These are phyloP conservation scores for Calephelis virginiensis DNA, from an alignment of 1,140 invertebrate species.

Conservation along the genomic window DNA sequence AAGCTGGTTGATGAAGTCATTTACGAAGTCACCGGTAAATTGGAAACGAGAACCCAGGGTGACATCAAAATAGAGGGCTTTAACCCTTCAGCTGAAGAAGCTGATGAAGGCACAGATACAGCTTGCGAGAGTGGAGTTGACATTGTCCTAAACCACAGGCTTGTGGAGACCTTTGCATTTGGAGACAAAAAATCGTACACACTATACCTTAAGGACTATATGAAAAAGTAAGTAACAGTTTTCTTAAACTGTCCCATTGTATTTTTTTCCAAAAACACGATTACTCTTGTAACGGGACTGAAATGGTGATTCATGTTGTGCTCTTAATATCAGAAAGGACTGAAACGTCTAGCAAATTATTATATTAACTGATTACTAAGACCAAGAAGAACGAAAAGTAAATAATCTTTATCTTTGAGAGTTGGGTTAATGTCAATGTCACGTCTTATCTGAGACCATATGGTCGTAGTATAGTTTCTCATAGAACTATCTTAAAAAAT, in stretches of 20 bases:
- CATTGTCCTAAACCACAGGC: slow-evolving; percentile 94
- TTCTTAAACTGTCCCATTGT: slow-evolving; percentile 22
- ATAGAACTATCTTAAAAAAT: too few species aligned
- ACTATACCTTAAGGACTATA: slow-evolving; percentile 95
- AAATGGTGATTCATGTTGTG: slow-evolving; percentile 4
- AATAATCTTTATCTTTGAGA: neutral
- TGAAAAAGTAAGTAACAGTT: slow-evolving; percentile 90
- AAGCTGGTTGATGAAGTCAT: slow-evolving; percentile 95
- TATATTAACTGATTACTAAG: too few species aligned
- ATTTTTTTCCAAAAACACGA: slow-evolving; percentile 3
- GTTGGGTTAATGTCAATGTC: slow-evolving; percentile 18
- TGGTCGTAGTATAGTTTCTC: neutral
- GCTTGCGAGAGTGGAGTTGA: slow-evolving; percentile 90
- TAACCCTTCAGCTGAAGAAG: slow-evolving; percentile 96
- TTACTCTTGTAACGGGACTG: neutral
- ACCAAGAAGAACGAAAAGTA: neutral
- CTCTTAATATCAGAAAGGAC: neutral
- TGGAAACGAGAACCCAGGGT: slow-evolving; percentile 86
- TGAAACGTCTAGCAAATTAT: too few species aligned
- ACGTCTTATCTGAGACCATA: neutral
- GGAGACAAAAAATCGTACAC: slow-evolving; percentile 94
- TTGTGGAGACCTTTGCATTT: slow-evolving; percentile 92
- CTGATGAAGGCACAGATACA: slow-evolving; percentile 90
- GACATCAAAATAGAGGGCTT: slow-evolving; percentile 91
- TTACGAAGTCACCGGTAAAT: slow-evolving; percentile 96